Evolutionary conservation across 2,888 invertebrate species (phyloP).

Genomic region (Mimachlamys varia): DNA sequence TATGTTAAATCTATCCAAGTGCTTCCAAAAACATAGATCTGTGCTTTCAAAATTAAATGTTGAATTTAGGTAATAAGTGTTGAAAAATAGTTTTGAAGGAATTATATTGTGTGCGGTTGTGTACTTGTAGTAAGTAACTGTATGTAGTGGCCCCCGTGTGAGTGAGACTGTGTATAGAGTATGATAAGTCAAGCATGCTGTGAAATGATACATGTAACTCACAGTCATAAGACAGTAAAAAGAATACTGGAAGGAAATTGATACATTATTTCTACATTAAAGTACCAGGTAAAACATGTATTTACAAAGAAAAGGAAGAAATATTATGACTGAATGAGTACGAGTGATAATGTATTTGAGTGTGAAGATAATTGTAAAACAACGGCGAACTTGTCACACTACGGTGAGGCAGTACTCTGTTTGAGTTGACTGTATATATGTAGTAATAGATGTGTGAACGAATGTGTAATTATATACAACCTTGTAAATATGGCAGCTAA

Average conservation of each 20-base stretch:
- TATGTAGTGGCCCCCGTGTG: too few species aligned
- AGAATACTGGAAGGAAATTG: too few species aligned
- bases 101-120: not conserved
- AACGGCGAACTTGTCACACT: not conserved
- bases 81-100: not conserved
- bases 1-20: not conserved
- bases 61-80: not conserved
- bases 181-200: too few species aligned
- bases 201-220: too few species aligned
- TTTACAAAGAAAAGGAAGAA: not conserved
- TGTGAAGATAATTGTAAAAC: not conserved
- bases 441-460: not conserved
- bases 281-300: not conserved
- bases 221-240: too few species aligned
- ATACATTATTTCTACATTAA: too few species aligned
- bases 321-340: not conserved
- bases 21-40: not conserved
- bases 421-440: not conserved
- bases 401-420: not conserved
- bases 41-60: constrained; percentile 2
- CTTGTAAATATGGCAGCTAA: not conserved
- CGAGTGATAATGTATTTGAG: not conserved
- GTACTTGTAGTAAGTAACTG: not conserved
- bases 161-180: too few species aligned
- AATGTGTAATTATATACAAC: constrained; percentile 14